Evolutionary conservation across 2,113 vertebrate genomes (phyloP), one percentile per base, ranked within the genome.

Genomic region (Acinonyx jubatus): DNA sequence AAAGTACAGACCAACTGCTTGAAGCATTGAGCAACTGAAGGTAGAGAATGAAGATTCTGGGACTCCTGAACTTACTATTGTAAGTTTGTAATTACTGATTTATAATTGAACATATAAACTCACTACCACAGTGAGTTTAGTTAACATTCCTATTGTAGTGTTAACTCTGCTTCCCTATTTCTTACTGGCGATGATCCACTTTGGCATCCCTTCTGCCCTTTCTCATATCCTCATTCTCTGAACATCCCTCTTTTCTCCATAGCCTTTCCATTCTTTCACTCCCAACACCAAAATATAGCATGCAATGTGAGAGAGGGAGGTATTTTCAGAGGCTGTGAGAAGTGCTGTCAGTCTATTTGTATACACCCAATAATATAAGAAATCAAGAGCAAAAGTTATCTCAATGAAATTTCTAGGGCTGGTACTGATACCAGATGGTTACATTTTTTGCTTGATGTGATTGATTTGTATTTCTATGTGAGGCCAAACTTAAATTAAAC

Each of bases 401-500:
- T 90, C 23, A 80, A 13, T 5, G 0, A 55, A 89, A 82, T 45
- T 89, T 36, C 36, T 79, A 8, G 14, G 5, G 0, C 12, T 85
- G 29, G 4, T 65, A 66, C 27, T 73, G 5, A 82, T 33, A 76
- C 1, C 57, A 4, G 15, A 38, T 9, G 87, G 19, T 66, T 83
- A 18, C 3, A 50, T 18, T 90, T 57, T 68, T 92, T 63, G 14
- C 23, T 80, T 41, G 4, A 4, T 61, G 23, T 41, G 29, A 84
- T 36, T 82, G 57, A 8, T 36, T 73, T 88, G 8, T n/a, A 57
- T 96, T 90, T 89, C 8, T 21, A 29, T n/a, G 21, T 81, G 23
- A 96, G 65, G 10, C 76, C 16, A 93, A 48, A 31, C 57, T 91
- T 65, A 78, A 94, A 61, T 38, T 87, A n/a, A 88, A 94, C 69